Evolutionary conservation across 2,888 invertebrate species (phyloP).

Genomic region (Epiblema foenella): DNA sequence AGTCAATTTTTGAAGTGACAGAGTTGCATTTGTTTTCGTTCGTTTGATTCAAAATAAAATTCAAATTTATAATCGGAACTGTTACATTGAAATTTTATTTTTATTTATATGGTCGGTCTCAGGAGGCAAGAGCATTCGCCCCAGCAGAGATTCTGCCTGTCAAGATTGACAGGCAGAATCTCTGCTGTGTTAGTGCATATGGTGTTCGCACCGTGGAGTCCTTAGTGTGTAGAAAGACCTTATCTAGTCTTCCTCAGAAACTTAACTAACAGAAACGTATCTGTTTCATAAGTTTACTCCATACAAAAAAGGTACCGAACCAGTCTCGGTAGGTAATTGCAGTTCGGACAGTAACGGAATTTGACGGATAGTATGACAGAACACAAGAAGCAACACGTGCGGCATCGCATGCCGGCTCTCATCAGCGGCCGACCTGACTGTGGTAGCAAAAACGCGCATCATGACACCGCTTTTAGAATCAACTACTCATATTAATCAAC

Average conservation of each 20-base stretch:
- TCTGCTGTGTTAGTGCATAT: too few relatives aligned
- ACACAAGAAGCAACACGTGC: conserved; percentile 72
- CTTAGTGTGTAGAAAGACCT: background rate
- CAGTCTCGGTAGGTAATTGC: conserved; percentile 32
- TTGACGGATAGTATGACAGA: conserved; percentile 71
- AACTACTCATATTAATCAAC: conserved; percentile 22
- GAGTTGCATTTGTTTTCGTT: too few relatives aligned
- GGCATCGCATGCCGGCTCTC: conserved; percentile 69
- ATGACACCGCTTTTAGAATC: conserved; percentile 47
- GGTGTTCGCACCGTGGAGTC: background rate
- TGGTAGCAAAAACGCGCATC: conserved; percentile 52
- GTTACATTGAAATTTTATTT: too few relatives aligned
- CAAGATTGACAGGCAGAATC: too few relatives aligned
- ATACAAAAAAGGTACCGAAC: conserved; percentile 12
- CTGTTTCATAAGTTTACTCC: background rate
- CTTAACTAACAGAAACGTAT: too few relatives aligned
- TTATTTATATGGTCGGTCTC: too few relatives aligned
- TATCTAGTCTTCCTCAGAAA: background rate
- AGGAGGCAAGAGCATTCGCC: background rate
- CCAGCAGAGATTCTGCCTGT: background rate
- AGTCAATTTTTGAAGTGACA: too few relatives aligned
- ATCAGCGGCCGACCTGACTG: conserved; percentile 65
- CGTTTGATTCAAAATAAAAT: too few relatives aligned
- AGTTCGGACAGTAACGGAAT: conserved; percentile 30
- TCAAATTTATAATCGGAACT: too few relatives aligned